phyloP scores from a whole-genome alignment of 2,113 vertebrate genomes.

The Megalops atlanticus region DNA sequence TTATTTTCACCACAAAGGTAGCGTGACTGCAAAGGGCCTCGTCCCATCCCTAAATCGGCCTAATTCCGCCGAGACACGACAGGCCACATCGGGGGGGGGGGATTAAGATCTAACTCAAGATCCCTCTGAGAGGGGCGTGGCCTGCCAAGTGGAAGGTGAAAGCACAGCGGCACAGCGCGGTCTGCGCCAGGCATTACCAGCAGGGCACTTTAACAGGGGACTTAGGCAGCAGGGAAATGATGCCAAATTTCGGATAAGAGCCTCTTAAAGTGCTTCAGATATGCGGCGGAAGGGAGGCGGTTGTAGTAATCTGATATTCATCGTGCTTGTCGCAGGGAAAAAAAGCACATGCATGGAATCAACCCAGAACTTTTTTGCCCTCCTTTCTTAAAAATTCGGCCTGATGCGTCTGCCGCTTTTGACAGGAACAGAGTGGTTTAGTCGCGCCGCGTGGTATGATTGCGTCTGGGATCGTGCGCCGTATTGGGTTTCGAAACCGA shows the following conservation, averaged over 20 bases:
- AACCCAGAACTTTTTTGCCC: constrained; percentile 23
- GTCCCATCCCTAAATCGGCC: constrained; percentile 50
- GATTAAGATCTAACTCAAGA: constrained; percentile 70
- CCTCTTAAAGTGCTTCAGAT: constrained; percentile 47
- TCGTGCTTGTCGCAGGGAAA: constrained; percentile 23
- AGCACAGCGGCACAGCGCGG: constrained; percentile 32
- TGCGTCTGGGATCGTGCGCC: constrained; percentile 39
- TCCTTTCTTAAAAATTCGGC: background rate
- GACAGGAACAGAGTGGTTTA: constrained; percentile 12
- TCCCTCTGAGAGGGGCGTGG: constrained; percentile 32
- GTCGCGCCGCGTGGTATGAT: constrained; percentile 42
- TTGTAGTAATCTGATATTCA: constrained; percentile 29
- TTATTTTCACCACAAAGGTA: constrained; percentile 1
- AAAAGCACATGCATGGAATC: background rate
- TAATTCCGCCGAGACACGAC: constrained; percentile 63
- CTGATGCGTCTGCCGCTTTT: background rate
- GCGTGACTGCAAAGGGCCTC: constrained; percentile 16
- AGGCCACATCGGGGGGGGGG: constrained; percentile 60
- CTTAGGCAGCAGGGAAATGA: constrained; percentile 35
- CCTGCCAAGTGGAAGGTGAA: constrained; percentile 43
- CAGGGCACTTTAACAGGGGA: constrained; percentile 54
- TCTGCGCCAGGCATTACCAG: constrained; percentile 42
- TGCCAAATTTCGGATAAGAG: constrained; percentile 29
- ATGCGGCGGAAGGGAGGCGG: constrained; percentile 27
- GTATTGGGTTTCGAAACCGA: constrained; percentile 31